Evolutionary conservation across 2,888 invertebrate genomes (phyloP).

Genomic region (Agriopis aurantiaria): DNA sequence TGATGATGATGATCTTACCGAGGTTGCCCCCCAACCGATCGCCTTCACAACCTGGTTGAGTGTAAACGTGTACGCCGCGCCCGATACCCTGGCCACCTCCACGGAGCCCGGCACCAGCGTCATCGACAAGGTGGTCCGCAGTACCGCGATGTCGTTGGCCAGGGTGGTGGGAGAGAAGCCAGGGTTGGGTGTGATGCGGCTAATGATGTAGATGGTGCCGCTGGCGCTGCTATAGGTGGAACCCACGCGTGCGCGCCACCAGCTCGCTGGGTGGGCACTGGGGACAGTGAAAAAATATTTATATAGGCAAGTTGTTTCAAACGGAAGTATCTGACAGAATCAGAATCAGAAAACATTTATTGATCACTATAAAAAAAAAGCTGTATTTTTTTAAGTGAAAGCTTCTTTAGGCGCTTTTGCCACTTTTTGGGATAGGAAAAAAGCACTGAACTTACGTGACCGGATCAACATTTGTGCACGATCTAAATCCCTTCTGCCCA

Average conservation of each 20-base stretch:
- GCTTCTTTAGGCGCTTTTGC: no score
- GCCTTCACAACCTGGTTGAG: constrained; percentile 60
- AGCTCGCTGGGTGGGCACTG: constrained; percentile 55
- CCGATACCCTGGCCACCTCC: constrained; percentile 61
- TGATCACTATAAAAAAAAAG: no score
- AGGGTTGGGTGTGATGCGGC: constrained; percentile 61
- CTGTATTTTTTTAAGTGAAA: no score
- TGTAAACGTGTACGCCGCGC: constrained; percentile 55
- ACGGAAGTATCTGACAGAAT: no score
- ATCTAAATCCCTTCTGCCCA: no score
- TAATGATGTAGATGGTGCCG: constrained; percentile 62
- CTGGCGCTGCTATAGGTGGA: constrained; percentile 59
- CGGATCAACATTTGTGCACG: no score
- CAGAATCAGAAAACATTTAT: no score
- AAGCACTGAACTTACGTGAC: no score
- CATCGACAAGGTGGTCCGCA: constrained; percentile 60
- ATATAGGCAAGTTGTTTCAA: no score
- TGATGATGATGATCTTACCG: no score
- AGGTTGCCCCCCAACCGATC: constrained; percentile 72
- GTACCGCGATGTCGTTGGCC: constrained; percentile 65
- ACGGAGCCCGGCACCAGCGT: constrained; percentile 51
- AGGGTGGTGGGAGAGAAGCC: constrained; percentile 54
- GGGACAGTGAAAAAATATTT: background rate
- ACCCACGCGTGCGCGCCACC: constrained; percentile 73
- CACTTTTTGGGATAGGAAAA: no score